Evolutionary conservation across 2,888 invertebrate genomes (phyloP).

Genomic region (Phaedon cochleariae): DNA sequence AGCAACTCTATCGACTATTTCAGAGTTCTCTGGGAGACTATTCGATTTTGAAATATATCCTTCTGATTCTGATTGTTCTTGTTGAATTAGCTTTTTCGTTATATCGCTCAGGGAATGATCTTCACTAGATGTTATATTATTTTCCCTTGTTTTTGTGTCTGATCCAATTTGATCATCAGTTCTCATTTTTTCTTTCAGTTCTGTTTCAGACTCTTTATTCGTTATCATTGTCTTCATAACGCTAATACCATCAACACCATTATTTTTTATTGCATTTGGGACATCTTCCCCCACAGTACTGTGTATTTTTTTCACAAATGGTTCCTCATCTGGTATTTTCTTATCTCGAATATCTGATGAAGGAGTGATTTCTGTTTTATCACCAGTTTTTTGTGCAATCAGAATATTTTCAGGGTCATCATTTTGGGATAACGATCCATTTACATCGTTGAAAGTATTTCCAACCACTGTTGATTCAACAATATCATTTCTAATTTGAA

Average conservation of each 20-base stretch:
- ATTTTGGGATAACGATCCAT: not conserved
- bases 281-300: not conserved
- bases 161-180: not conserved
- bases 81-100: not conserved
- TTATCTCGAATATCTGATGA: not conserved
- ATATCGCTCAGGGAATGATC: not conserved
- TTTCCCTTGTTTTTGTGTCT: not conserved
- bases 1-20: conserved; percentile 25
- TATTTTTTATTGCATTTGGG: not conserved
- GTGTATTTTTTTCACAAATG: not conserved
- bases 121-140: not conserved
- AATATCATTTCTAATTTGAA: no score
- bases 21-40: not conserved
- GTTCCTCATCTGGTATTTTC: not conserved
- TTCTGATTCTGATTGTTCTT: not conserved
- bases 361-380: no score
- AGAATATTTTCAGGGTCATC: not conserved
- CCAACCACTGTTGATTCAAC: no score
- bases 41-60: not conserved
- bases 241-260: not conserved
- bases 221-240: no score
- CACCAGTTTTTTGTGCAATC: not conserved
- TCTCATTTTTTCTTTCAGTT: no score
- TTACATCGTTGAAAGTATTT: no score
- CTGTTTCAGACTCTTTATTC: not conserved